Percentiles rank a stretch among this genome's conserved stretches.
phyloP scores from a whole-genome alignment of 1,140 invertebrate species.

The Sminthurinus signatus region DNA sequence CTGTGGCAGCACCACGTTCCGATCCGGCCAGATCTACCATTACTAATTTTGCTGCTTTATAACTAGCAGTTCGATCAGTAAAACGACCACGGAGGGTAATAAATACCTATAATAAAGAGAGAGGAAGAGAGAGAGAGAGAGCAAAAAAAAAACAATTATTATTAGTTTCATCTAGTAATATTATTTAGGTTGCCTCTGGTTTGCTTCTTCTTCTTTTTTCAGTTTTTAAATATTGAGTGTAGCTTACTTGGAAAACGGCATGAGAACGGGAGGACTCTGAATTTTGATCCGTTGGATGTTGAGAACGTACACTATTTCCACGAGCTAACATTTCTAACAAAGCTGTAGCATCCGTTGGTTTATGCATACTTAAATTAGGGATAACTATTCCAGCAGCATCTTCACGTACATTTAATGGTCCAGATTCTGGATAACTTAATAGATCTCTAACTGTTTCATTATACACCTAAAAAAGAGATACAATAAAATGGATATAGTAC shows the following conservation, averaged over 20 bases:
- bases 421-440: constrained; percentile 54
- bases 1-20: constrained; percentile 78
- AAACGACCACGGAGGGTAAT: constrained; percentile 59
- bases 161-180: no score
- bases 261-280: constrained; percentile 93
- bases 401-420: constrained; percentile 73
- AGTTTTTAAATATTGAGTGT: no score
- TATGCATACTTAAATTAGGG: constrained; percentile 70
- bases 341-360: constrained; percentile 69
- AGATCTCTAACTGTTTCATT: constrained; percentile 94
- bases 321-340: constrained; percentile 72
- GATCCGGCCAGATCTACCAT: constrained; percentile 94
- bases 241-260: constrained; percentile 86
- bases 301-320: constrained; percentile 87
- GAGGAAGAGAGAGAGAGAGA: no score
- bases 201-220: no score
- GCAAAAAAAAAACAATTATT: no score
- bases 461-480: constrained; percentile 67
- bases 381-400: constrained; percentile 76
- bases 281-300: constrained; percentile 97
- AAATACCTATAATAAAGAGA: constrained; percentile 57
- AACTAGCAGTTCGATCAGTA: constrained; percentile 49
- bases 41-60: constrained; percentile 70
- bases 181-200: no score
- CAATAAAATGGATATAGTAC: no score